Evolutionary conservation across 2,888 invertebrate species (phyloP).

Genomic region (Eretmocerus hayati): DNA sequence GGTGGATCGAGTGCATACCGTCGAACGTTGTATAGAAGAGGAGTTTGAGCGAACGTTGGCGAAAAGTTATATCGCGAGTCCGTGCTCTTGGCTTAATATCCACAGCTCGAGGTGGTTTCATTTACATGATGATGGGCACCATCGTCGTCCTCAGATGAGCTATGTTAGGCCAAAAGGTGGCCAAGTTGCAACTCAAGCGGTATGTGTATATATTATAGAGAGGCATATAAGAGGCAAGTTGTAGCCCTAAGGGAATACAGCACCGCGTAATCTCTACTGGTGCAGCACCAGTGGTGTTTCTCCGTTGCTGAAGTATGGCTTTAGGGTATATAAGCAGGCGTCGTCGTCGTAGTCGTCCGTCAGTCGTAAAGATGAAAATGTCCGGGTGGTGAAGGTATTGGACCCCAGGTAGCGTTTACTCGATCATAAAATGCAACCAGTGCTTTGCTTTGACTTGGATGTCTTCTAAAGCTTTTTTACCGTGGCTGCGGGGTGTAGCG

Average conservation of each 20-base stretch:
- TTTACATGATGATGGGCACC: constrained; percentile 12
- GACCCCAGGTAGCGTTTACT: constrained; percentile 5
- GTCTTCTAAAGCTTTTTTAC: too few species aligned
- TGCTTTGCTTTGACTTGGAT: too few species aligned
- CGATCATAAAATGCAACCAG: constrained; percentile 7
- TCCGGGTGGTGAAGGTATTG: background rate
- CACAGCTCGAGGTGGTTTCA: background rate
- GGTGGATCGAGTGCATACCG: too few species aligned
- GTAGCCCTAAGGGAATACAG: constrained; percentile 12
- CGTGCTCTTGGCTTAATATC: too few species aligned
- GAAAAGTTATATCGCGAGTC: too few species aligned
- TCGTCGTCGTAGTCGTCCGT: too few species aligned
- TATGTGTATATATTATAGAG: too few species aligned
- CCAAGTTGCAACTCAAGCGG: background rate
- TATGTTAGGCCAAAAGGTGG: background rate
- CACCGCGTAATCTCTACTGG: constrained; percentile 10
- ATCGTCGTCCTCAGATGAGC: background rate
- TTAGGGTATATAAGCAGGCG: too few species aligned
- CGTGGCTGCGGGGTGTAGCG: too few species aligned
- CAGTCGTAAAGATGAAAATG: constrained; percentile 1
- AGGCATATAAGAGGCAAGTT: constrained; percentile 11
- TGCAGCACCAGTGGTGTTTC: background rate
- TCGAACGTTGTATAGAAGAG: too few species aligned
- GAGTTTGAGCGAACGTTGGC: too few species aligned
- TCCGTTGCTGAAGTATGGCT: background rate